Evolutionary conservation across 1,140 invertebrate genomes (phyloP).

Genomic region (Homarus americanus): DNA sequence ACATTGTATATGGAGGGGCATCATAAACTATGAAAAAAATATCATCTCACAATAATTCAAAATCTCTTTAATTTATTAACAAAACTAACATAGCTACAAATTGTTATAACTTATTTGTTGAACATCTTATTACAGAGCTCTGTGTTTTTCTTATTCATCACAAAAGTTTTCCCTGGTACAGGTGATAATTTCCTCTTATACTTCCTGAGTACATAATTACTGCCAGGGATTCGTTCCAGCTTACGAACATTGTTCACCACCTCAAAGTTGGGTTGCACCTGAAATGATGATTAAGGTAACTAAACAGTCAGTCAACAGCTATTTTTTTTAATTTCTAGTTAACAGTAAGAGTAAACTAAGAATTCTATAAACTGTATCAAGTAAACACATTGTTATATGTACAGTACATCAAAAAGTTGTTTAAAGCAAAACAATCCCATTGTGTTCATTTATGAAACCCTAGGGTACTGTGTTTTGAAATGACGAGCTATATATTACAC

Average conservation of each 20-base stretch:
- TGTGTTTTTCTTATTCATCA: conserved; percentile 88
- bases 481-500: no score
- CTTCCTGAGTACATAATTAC: conserved; percentile 83
- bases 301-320: no score
- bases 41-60: not conserved
- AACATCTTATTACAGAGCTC: conserved; percentile 84
- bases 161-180: conserved; percentile 85
- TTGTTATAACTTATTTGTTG: conserved; percentile 40
- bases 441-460: no score
- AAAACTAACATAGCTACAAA: not conserved
- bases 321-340: no score
- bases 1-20: not conserved
- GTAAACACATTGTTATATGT: no score
- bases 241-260: conserved; percentile 80
- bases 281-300: conserved; percentile 10
- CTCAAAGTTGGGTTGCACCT: conserved; percentile 80
- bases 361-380: no score
- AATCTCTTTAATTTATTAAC: not conserved
- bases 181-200: conserved; percentile 79
- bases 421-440: no score
- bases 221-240: conserved; percentile 84
- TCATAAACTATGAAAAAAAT: conserved; percentile 10
- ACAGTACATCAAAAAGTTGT: no score
- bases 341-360: no score
- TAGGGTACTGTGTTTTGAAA: no score